Percentiles rank a stretch among this genome's conserved stretches.
Evolutionary conservation across 2,113 vertebrate species (phyloP).

Genomic region (Panthera leo): DNA sequence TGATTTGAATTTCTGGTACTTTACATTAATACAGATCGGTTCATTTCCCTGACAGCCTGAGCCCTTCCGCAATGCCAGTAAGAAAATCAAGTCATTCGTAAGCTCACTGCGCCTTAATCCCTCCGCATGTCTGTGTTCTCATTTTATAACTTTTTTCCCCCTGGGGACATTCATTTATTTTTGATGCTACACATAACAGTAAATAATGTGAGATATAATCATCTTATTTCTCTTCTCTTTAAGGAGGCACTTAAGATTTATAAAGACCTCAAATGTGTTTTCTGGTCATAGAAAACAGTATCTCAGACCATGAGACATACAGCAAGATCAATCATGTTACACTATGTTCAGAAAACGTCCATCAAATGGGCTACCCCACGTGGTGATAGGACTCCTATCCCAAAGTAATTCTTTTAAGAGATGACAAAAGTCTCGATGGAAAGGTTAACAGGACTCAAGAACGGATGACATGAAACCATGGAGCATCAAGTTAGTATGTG

Average conservation of each 20-base stretch:
- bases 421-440: not conserved
- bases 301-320: not conserved
- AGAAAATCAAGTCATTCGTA: constrained; percentile 49
- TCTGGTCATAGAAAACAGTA: constrained; percentile 11
- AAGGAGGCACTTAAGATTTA: constrained; percentile 36
- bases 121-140: not conserved
- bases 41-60: constrained; percentile 75
- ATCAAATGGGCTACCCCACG: not conserved
- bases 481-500: not conserved
- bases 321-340: constrained; percentile 10
- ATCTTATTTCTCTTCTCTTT: constrained; percentile 33
- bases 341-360: not conserved
- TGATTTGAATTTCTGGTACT: constrained; percentile 74
- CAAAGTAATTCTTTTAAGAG: not conserved
- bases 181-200: constrained; percentile 34
- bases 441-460: not conserved
- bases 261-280: constrained; percentile 11
- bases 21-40: constrained; percentile 73
- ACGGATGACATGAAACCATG: not conserved
- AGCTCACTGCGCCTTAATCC: not conserved
- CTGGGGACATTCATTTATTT: constrained; percentile 55
- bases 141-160: constrained; percentile 5
- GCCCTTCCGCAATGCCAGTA: constrained; percentile 60
- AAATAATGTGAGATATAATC: constrained; percentile 8
- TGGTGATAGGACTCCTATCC: not conserved